Percentiles rank a stretch among this genome's conserved stretches.
Conservation (phyloP, 2,113 vertebrate genomes). For the Anguilla japonica region DNA sequence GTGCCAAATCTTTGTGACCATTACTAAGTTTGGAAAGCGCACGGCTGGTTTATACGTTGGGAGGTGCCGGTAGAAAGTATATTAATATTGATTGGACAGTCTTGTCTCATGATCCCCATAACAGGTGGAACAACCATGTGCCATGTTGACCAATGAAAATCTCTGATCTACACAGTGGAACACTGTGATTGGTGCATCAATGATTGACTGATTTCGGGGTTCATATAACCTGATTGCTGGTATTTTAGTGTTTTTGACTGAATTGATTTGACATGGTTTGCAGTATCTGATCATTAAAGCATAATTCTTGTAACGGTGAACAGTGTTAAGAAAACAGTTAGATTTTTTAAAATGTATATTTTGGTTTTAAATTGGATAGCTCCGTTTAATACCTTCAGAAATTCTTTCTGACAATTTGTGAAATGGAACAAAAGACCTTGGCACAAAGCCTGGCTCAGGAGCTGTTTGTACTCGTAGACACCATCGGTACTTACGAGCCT, state of each 20-base stretch:
- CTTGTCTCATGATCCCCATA: not conserved
- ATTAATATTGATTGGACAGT: not conserved
- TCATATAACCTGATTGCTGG: not conserved
- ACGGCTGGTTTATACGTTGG: not conserved
- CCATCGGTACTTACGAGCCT: not conserved
- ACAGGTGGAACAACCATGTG: not conserved
- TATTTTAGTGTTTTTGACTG: not conserved
- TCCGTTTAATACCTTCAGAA: slow-evolving; percentile 33
- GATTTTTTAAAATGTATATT: not conserved
- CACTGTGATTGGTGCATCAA: not conserved
- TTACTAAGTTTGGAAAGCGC: not conserved
- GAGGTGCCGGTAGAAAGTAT: not conserved
- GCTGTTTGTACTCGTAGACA: slow-evolving; percentile 26
- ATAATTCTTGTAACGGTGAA: not conserved
- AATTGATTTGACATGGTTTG: not conserved
- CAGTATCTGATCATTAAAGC: not conserved
- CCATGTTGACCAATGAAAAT: not conserved
- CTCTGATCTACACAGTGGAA: not conserved
- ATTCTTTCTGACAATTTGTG: slow-evolving; percentile 18
- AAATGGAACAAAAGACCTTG: slow-evolving; percentile 28
- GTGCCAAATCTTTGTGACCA: not conserved
- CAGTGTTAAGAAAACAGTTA: not conserved
- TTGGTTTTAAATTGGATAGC: slow-evolving; percentile 28
- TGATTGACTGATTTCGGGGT: not conserved
- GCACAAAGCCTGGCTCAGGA: slow-evolving; percentile 11